Evolutionary conservation across 2,888 invertebrate genomes (phyloP).

Genomic region (Macrosiphum euphorbiae): DNA sequence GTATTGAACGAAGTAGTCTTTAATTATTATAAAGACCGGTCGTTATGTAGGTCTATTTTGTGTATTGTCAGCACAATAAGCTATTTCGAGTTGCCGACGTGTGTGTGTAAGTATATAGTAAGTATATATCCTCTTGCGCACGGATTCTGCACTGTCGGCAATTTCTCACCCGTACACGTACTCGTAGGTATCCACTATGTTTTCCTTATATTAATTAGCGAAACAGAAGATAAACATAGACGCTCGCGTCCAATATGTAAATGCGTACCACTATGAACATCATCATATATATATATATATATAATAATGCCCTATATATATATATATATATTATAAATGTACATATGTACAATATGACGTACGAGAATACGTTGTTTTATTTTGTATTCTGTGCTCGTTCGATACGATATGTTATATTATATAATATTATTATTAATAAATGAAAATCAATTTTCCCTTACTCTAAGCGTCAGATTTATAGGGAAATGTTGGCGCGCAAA

Average conservation of each 20-base stretch:
- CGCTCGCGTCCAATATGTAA: background rate
- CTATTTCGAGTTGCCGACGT: background rate
- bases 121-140: background rate
- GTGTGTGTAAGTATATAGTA: background rate
- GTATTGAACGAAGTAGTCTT: background rate
- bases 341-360: background rate
- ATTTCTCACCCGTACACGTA: conserved; percentile 9
- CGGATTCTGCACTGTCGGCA: conserved; percentile 23
- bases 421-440: background rate
- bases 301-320: background rate
- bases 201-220: conserved; percentile 41
- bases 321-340: background rate
- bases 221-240: conserved; percentile 40
- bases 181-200: background rate
- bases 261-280: too few relatives aligned
- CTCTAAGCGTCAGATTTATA: background rate
- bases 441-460: background rate
- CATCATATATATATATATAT: too few relatives aligned
- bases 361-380: background rate
- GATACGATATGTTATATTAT: background rate
- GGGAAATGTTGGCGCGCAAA: background rate
- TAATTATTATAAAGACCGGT: conserved; percentile 41
- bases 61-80: conserved; percentile 53
- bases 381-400: background rate
- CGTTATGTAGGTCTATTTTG: conserved; percentile 32